Percentiles rank a stretch among this genome's conserved stretches.
phyloP scores from a whole-genome alignment of 2,797 vertebrate species.

The Melanotaenia trifasciata region DNA sequence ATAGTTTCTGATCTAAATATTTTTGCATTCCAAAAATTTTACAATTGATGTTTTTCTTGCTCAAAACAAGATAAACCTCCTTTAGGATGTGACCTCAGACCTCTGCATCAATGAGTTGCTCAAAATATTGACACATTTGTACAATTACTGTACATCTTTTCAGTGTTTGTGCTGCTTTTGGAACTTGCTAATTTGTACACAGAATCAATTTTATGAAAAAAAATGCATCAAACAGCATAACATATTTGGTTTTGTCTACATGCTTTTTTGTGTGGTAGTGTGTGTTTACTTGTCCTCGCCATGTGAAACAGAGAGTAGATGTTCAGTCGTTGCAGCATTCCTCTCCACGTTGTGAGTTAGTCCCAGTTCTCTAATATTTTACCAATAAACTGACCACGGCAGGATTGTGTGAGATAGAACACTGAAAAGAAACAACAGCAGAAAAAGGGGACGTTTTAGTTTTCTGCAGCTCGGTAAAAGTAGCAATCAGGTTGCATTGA shows the following conservation, averaged over 20 bases:
- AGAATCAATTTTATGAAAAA: slow-evolving; percentile 55
- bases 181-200: slow-evolving; percentile 48
- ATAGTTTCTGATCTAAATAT: no score
- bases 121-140: no score
- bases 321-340: slow-evolving; percentile 15
- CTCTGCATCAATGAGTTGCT: no score
- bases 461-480: slow-evolving; percentile 71
- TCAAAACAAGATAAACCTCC: slow-evolving; percentile 3
- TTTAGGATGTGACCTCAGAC: slow-evolving; percentile 28
- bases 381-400: slow-evolving; percentile 46
- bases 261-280: slow-evolving; percentile 10
- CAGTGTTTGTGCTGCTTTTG: slow-evolving; percentile 1
- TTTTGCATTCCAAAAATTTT: no score
- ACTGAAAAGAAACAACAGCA: slow-evolving; percentile 44
- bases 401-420: background rate
- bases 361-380: slow-evolving; percentile 48
- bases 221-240: slow-evolving; percentile 53
- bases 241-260: slow-evolving; percentile 42
- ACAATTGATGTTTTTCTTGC: no score
- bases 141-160: slow-evolving; percentile 7
- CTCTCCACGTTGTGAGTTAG: slow-evolving; percentile 46
- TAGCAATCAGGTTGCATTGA: slow-evolving; percentile 77
- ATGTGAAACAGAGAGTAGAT: slow-evolving; percentile 1
- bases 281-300: background rate
- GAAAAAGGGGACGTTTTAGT: slow-evolving; percentile 32